phyloP scores from a whole-genome alignment of 37 sponge, comb jelly and placozoan species.

The Ianthella basta region DNA sequence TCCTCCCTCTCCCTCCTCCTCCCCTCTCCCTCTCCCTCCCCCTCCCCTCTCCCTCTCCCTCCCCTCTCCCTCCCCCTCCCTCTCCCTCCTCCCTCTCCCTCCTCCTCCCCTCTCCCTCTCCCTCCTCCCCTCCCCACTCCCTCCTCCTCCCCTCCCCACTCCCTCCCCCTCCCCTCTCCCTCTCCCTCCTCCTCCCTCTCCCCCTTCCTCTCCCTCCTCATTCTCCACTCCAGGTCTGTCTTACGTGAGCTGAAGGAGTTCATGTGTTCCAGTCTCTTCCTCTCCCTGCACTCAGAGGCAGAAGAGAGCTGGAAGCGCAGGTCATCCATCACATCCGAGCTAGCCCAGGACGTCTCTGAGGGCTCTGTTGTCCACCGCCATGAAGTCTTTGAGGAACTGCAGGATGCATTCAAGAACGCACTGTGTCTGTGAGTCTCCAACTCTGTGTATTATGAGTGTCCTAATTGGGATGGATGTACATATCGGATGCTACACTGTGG shows the following conservation, averaged over 20 bases:
- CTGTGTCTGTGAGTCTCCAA: conserved; percentile 12
- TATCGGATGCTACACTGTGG: no score
- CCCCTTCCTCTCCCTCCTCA: no score
- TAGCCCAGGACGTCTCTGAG: background rate
- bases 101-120: background rate
- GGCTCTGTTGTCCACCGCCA: conserved; percentile 12
- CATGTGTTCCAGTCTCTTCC: conserved; percentile 56
- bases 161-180: no score
- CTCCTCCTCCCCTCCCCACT: background rate
- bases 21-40: background rate
- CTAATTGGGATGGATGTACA: no score
- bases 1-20: background rate
- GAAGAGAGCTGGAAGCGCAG: conserved; percentile 7
- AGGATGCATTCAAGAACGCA: background rate
- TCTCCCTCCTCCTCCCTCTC: background rate
- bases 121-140: background rate
- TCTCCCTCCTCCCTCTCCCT: no score
- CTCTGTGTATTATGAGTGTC: no score
- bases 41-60: background rate
- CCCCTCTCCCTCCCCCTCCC: no score
- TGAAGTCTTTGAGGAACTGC: conserved; percentile 17
- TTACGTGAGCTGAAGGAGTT: conserved; percentile 53
- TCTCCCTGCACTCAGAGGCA: conserved; percentile 57
- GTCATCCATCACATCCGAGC: conserved; percentile 20
- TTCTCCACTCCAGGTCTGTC: conserved; percentile 27